Evolutionary conservation across 2,113 vertebrate species (phyloP).

Genomic region (Notechis scutatus): DNA sequence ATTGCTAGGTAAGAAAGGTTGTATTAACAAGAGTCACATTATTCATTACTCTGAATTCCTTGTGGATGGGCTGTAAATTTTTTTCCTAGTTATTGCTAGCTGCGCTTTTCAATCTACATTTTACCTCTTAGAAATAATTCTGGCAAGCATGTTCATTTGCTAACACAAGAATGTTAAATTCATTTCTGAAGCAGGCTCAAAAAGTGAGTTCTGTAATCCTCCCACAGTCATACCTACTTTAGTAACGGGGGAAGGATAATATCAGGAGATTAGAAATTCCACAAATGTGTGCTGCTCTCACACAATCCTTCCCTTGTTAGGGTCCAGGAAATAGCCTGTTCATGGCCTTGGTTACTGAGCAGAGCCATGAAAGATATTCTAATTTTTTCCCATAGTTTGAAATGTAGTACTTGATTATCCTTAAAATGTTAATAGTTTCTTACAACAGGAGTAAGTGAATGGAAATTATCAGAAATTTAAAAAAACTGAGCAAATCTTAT

Average conservation of each 20-base stretch:
- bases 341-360: neutral
- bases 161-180: neutral
- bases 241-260: neutral
- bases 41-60: conserved; percentile 23
- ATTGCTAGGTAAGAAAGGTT: conserved; percentile 18
- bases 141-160: neutral
- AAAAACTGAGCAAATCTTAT: neutral
- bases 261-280: neutral
- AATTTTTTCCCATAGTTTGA: neutral
- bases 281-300: neutral
- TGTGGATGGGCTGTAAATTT: neutral
- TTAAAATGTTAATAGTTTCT: neutral
- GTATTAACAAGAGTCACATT: conserved; percentile 16
- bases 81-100: neutral
- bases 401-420: neutral
- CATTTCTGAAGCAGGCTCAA: neutral
- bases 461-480: neutral
- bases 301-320: neutral
- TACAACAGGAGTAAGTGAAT: neutral
- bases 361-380: neutral
- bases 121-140: conserved; percentile 7
- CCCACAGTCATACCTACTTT: neutral
- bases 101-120: neutral
- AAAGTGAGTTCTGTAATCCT: neutral
- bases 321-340: neutral